Percentiles rank a stretch among this genome's conserved stretches.
These are phyloP conservation scores for Idaea biselata DNA, from an alignment of 2,888 invertebrate species.

Conservation along the genomic window DNA sequence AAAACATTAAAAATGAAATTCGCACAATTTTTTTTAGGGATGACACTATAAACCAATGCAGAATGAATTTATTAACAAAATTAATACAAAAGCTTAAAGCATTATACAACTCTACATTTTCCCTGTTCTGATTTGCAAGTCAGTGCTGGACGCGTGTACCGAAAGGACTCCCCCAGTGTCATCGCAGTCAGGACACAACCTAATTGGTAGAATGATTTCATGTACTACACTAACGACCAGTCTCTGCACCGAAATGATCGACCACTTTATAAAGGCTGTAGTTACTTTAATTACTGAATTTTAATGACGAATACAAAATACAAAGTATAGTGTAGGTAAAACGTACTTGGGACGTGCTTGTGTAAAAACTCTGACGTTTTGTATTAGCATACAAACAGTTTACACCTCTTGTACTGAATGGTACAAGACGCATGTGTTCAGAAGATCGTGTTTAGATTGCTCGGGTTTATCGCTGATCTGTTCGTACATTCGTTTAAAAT, in stretches of 20 bases:
- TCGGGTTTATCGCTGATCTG: slow-evolving; percentile 36
- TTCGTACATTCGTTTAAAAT: slow-evolving; percentile 8
- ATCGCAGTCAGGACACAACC: slow-evolving; percentile 42
- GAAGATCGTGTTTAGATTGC: slow-evolving; percentile 43
- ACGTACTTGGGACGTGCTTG: not conserved
- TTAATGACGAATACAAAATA: slow-evolving; percentile 22
- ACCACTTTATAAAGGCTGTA: slow-evolving; percentile 31
- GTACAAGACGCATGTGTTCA: slow-evolving; percentile 38
- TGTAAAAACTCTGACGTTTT: slow-evolving; percentile 5
- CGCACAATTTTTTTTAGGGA: too few relatives aligned
- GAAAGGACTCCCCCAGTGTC: slow-evolving; percentile 57
- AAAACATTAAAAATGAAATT: too few relatives aligned
- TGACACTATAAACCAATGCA: too few relatives aligned
- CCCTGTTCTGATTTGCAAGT: slow-evolving; percentile 42
- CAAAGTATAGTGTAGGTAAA: slow-evolving; percentile 1
- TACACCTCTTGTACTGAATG: slow-evolving; percentile 44
- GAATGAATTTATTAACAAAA: too few relatives aligned
- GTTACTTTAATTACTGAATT: slow-evolving; percentile 28
- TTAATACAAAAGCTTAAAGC: not conserved
- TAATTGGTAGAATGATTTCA: slow-evolving; percentile 58
- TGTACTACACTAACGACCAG: slow-evolving; percentile 45
- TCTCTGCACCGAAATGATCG: slow-evolving; percentile 51
- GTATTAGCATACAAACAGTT: slow-evolving; percentile 31
- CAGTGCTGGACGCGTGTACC: slow-evolving; percentile 41
- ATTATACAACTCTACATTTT: slow-evolving; percentile 29